These are phyloP conservation scores for Bombus fervidus DNA, from an alignment of 1,140 invertebrate species.

Conservation along the genomic window DNA sequence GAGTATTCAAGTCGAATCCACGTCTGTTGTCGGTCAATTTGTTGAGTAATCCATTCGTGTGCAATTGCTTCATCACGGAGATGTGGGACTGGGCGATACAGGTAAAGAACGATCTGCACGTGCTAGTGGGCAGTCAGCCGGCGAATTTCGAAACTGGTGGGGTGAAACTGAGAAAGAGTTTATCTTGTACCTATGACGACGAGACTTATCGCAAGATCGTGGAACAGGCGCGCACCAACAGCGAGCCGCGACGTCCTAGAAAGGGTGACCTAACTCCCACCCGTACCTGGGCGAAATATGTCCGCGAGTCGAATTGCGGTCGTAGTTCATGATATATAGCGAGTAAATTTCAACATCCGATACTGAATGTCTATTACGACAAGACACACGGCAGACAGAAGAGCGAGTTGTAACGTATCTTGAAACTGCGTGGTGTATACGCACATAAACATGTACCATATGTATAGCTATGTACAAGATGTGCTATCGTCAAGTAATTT, in stretches of 20 bases:
- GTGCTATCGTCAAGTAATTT: not conserved
- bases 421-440: not conserved
- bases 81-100: slow-evolving; percentile 89
- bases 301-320: slow-evolving; percentile 87
- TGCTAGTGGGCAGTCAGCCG: slow-evolving; percentile 85
- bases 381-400: slow-evolving; percentile 21
- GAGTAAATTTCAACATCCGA: slow-evolving; percentile 63
- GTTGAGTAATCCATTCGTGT: slow-evolving; percentile 87
- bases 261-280: slow-evolving; percentile 84
- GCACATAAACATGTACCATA: not conserved
- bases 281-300: slow-evolving; percentile 88
- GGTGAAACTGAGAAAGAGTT: slow-evolving; percentile 85
- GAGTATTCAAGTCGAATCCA: slow-evolving; percentile 83
- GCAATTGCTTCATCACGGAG: slow-evolving; percentile 87
- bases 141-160: slow-evolving; percentile 81
- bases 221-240: slow-evolving; percentile 81
- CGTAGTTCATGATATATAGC: slow-evolving; percentile 77
- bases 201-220: slow-evolving; percentile 82
- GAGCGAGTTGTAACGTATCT: slow-evolving; percentile 58
- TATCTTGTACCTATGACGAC: slow-evolving; percentile 86
- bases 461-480: not conserved
- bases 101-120: slow-evolving; percentile 85
- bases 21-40: slow-evolving; percentile 85
- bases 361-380: slow-evolving; percentile 37
- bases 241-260: slow-evolving; percentile 82